These are phyloP conservation scores for Drosophila maculinotata DNA, from an alignment of 2,888 invertebrate genomes.

Conservation along the genomic window DNA sequence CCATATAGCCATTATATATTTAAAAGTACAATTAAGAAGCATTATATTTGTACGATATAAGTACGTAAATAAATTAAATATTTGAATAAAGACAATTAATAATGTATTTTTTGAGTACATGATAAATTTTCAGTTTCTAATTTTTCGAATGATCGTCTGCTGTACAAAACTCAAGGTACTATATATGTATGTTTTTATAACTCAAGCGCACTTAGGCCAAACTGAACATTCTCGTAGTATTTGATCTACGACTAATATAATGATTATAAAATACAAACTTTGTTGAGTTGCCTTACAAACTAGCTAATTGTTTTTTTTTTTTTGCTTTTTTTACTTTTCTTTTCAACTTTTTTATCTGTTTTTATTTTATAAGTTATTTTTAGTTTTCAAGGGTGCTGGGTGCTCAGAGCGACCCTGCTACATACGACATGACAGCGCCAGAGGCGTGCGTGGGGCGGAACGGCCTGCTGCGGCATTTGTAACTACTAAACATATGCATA, in stretches of 20 bases:
- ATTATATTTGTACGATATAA: conserved; percentile 56
- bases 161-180: conserved; percentile 71
- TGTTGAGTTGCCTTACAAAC: conserved; percentile 60
- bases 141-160: conserved; percentile 65
- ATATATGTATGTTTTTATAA: conserved; percentile 56
- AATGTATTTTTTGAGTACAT: conserved; percentile 70
- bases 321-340: conserved; percentile 33
- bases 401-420: conserved; percentile 73
- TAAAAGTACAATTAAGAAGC: conserved; percentile 55
- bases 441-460: conserved; percentile 54
- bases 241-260: conserved; percentile 67
- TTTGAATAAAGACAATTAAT: conserved; percentile 63
- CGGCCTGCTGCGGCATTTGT: conserved; percentile 76
- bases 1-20: conserved; percentile 52
- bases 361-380: conserved; percentile 41
- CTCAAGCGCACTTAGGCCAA: conserved; percentile 63
- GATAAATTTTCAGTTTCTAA: conserved; percentile 69
- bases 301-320: conserved; percentile 62
- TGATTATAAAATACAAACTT: conserved; percentile 80
- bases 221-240: conserved; percentile 63
- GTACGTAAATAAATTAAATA: conserved; percentile 59
- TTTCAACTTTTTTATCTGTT: conserved; percentile 34
- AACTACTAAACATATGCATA: conserved; percentile 69
- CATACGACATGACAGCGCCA: conserved; percentile 60
- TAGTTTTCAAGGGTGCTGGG: conserved; percentile 60